Evolutionary conservation across 2,888 invertebrate species (phyloP).

Genomic region (Drosophila infuscata): DNA sequence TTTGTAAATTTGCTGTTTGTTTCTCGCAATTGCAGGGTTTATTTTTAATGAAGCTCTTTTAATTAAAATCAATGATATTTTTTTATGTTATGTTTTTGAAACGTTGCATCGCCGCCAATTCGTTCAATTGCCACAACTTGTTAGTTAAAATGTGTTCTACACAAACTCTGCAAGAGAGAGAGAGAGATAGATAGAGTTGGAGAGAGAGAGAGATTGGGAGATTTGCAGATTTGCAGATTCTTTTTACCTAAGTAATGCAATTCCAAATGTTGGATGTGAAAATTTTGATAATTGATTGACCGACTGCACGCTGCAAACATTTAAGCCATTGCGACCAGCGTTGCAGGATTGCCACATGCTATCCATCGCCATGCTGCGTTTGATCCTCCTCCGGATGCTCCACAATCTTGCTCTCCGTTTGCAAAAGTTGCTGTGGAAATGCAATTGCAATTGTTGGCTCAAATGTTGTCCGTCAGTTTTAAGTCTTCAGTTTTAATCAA

Average conservation of each 20-base stretch:
- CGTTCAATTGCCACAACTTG: too few species aligned
- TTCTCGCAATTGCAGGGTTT: constrained; percentile 19
- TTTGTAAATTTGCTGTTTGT: neutral
- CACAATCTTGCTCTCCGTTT: constrained; percentile 37
- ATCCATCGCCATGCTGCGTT: constrained; percentile 80
- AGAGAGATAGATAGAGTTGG: neutral
- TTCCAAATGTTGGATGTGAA: neutral
- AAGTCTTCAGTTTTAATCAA: neutral
- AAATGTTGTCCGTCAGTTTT: neutral
- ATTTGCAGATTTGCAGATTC: too few species aligned
- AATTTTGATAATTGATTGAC: neutral
- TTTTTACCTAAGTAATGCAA: constrained; percentile 6
- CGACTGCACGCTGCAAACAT: constrained; percentile 16
- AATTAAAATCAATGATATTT: neutral
- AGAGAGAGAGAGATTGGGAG: neutral
- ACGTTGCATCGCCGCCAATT: neutral
- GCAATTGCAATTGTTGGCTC: neutral
- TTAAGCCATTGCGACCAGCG: constrained; percentile 34
- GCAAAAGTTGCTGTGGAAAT: constrained; percentile 12
- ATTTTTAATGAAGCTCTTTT: constrained; percentile 3
- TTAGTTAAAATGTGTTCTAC: neutral
- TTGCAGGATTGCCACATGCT: constrained; percentile 25
- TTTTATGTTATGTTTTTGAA: neutral
- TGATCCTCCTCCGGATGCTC: constrained; percentile 75
- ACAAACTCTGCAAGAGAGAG: constrained; percentile 7